phyloP scores from a whole-genome alignment of 2,797 vertebrate genomes.

The Crypturellus tataupa region DNA sequence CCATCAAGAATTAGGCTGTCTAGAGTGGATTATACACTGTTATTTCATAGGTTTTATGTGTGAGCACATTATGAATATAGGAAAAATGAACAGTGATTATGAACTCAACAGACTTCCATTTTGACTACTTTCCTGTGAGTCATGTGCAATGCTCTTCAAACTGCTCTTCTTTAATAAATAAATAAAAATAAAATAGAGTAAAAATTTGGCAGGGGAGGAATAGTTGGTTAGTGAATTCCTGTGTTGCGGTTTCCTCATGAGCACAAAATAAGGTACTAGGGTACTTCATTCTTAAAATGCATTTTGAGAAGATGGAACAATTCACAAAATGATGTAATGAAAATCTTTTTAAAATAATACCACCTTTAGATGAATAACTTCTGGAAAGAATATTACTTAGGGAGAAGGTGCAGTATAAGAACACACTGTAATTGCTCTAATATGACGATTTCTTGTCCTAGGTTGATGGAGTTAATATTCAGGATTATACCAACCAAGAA shows the following conservation, averaged over 20 bases:
- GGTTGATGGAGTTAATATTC: conserved; percentile 91
- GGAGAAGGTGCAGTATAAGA: background rate
- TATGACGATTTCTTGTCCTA: conserved; percentile 50
- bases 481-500: conserved; percentile 91
- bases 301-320: background rate
- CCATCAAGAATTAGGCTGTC: background rate
- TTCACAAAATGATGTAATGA: conserved; percentile 15
- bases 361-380: conserved; percentile 5
- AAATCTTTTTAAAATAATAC: background rate
- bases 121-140: background rate
- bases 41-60: background rate
- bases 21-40: background rate
- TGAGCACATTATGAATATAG: background rate
- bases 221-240: background rate
- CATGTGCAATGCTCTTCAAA: background rate
- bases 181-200: background rate
- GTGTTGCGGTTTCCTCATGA: background rate
- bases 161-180: background rate
- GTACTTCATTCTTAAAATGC: background rate
- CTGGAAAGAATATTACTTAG: background rate
- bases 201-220: background rate
- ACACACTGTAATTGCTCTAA: background rate
- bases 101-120: background rate
- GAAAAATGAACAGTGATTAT: background rate
- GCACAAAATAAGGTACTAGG: background rate